Base-by-base conservation (phyloP, 2,797 vertebrate genomes). In the Enteromius treurensis region DNA sequence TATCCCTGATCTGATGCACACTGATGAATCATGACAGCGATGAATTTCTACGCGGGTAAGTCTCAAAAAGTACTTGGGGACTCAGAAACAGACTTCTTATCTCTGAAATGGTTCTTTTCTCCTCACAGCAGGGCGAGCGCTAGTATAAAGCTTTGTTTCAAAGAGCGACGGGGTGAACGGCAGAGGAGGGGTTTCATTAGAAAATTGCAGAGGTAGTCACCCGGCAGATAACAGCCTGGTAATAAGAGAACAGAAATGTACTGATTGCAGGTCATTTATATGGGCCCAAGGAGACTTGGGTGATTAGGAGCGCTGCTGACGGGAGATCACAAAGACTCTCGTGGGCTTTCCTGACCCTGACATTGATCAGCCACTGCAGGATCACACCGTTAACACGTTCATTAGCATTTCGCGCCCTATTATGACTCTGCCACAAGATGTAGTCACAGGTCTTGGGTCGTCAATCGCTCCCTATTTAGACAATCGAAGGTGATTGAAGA, bases 211-310 rank as follows among this genome's bases (percentile, higher is more conserved):
- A 88, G 87, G 87, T 84, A 86, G 90, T 91, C 85, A 83, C 85
- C 80, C 87, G 84, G 91, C 90, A 89, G 88, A 91, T 92, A 86
- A 89, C 77, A 19, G 77, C 82, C 45, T 78, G 68, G 85, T 92
- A 91, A 91, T 91, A 88, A 90, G 85, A 90, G 84, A 87, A 81
- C 85, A 79, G 64, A 84, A 87, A 86, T 81, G 81, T 85, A 88
- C 88, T 88, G 87, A 91, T 91, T 86, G 82, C 83, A 77, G 84
- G 84, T 88, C 78, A 79, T 89, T 92, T 88, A 89, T 90, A 88
- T 89, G 87, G 84, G 80, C 49, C 88, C 86, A 82, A 85, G 80
- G 88, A 89, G 86, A 89, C 78, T 73, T 71, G 60, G 67, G 80
- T 87, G 85, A 90, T 90, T 86, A 82, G 84, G 82, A 77, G 75